Conservation (phyloP, 2,888 invertebrate genomes). For the Drosophila lutescens region DNA sequence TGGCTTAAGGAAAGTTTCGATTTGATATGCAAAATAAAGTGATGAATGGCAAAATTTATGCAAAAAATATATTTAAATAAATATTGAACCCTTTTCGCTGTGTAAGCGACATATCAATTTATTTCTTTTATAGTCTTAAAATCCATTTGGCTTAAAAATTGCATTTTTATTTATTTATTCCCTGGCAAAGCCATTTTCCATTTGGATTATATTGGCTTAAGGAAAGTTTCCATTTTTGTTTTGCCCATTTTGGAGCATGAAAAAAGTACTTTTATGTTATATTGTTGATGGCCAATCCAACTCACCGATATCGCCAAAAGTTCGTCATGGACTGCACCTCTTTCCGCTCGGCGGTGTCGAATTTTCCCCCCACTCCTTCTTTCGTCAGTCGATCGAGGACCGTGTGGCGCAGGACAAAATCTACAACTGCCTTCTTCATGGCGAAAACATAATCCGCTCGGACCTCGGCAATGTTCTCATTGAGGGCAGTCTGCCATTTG, state of each 20-base stretch:
- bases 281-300: background rate
- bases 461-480: conserved; percentile 90
- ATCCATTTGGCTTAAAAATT: no score
- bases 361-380: conserved; percentile 51
- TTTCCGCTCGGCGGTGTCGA: conserved; percentile 83
- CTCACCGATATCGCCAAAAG: conserved; percentile 87
- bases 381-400: conserved; percentile 60
- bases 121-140: no score
- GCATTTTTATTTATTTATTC: no score
- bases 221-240: background rate
- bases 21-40: no score
- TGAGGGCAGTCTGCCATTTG: conserved; percentile 87
- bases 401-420: conserved; percentile 94
- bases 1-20: background rate
- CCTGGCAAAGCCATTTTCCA: background rate
- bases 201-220: background rate
- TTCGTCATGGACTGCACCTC: conserved; percentile 88
- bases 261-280: no score
- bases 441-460: conserved; percentile 93
- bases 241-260: background rate
- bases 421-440: conserved; percentile 95
- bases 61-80: no score
- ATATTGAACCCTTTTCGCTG: background rate
- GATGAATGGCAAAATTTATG: no score
- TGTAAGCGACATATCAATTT: no score